Base-by-base conservation (phyloP, 2,888 invertebrate species). In the Meta bourneti region DNA sequence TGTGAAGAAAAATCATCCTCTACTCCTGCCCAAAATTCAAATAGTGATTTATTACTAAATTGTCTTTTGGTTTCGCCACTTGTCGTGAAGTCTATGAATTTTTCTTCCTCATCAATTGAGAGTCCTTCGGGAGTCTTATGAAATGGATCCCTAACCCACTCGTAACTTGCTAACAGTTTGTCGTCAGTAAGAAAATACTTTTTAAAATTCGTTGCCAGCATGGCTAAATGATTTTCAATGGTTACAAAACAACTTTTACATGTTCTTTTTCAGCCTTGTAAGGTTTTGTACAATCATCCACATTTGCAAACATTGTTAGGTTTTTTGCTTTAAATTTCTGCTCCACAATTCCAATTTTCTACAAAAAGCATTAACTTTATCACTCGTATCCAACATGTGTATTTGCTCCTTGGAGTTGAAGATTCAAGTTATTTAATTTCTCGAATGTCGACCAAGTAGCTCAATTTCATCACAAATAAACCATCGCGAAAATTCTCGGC, bases 401-500 rank as follows among this genome's bases (percentile, higher is more conserved):
- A n/a, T n/a, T n/a, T n/a, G n/a, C n/a, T n/a, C n/a, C n/a, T n/a
- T n/a, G n/a, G n/a, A n/a, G n/a, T n/a, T n/a, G n/a, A n/a, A n/a
- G n/a, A n/a, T n/a, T n/a, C n/a, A n/a, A n/a, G n/a, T n/a, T n/a
- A n/a, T n/a, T n/a, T n/a, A n/a, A n/a, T n/a, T n/a, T n/a, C n/a
- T n/a, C n/a, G n/a, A n/a, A 87, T 88, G 71, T 88, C 88, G 72
- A 88, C 80, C 88, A 80, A 52, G 74, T 80, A 88, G 72, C 72
- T 72, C 72, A 80, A 87, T 88, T 88, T 88, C 88, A 88, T 88
- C 80, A 54, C 61, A 74, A 88, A 88, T 88, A 88, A 88, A 88
- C 80, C 48, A 88, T 88, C 72, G 74, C 80, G 80, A 79, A 88
- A 88, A 84, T 82, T 82, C 82, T 82, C 49, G 34, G 82, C 70